These are phyloP conservation scores for Notechis scutatus DNA, from an alignment of 2,113 vertebrate genomes.

Conservation along the genomic window DNA sequence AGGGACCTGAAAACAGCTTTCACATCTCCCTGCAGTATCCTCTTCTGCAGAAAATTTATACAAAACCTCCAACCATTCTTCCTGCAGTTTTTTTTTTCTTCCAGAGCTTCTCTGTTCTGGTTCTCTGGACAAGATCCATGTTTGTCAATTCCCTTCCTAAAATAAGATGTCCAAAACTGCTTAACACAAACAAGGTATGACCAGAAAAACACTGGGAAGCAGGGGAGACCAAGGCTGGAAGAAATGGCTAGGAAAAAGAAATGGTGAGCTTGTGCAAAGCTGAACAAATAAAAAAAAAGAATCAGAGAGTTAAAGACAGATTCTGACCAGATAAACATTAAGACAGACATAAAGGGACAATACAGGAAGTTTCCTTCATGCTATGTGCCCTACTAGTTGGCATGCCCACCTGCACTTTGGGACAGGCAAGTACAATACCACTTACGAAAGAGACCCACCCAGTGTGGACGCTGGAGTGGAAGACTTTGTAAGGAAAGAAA, in stretches of 20 bases:
- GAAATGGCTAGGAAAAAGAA: not conserved
- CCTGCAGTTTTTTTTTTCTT: no score
- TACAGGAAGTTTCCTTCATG: not conserved
- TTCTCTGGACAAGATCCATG: no score
- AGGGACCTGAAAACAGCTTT: no score
- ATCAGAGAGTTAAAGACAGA: not conserved
- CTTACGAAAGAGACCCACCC: not conserved
- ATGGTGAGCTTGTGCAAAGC: not conserved
- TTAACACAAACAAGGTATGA: no score
- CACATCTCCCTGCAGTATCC: no score
- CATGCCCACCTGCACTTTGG: not conserved
- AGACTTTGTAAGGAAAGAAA: not conserved
- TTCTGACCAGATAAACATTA: not conserved
- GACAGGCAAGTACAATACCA: not conserved
- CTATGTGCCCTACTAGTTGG: not conserved
- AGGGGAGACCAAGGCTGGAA: not conserved
- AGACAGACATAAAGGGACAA: not conserved
- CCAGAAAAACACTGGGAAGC: not conserved
- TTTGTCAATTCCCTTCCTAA: no score
- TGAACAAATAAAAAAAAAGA: not conserved
- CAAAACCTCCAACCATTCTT: no score
- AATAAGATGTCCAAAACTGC: no score
- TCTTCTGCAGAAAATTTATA: no score
- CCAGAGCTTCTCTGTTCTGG: no score
- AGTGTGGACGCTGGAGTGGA: not conserved